Conservation (phyloP, 2,113 vertebrate genomes). For the Elephas maximus region DNA sequence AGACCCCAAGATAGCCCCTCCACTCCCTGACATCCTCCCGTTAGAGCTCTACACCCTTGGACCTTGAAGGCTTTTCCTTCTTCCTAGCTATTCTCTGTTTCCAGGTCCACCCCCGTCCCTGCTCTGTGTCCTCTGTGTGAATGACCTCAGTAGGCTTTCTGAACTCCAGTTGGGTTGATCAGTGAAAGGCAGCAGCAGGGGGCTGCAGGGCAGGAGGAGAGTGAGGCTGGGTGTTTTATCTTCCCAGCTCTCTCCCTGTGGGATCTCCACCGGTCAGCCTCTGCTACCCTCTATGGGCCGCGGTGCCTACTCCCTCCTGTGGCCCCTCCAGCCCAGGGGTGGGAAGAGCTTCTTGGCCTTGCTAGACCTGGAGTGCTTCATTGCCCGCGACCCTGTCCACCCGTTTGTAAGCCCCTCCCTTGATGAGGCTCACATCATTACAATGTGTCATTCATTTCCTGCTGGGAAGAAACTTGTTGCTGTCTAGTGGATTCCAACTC, state of each 20-base stretch:
- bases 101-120: background rate
- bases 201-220: background rate
- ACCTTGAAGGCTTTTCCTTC: background rate
- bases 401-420: background rate
- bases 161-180: background rate
- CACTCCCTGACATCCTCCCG: background rate
- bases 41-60: background rate
- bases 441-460: background rate
- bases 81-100: fast-evolving
- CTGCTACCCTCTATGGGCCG: background rate
- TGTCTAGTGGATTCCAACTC: background rate
- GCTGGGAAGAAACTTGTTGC: background rate
- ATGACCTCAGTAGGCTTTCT: background rate
- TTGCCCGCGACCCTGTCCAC: background rate
- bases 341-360: background rate
- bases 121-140: background rate
- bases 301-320: fast-evolving
- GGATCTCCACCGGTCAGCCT: fast-evolving
- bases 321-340: background rate
- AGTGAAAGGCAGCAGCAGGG: too few relatives aligned
- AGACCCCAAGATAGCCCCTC: background rate
- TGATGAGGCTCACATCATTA: background rate
- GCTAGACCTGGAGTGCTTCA: background rate
- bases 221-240: fast-evolving
- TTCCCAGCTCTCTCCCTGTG: background rate